Base-by-base conservation (phyloP, 2,113 vertebrate genomes). In the Rattus rattus region DNA sequence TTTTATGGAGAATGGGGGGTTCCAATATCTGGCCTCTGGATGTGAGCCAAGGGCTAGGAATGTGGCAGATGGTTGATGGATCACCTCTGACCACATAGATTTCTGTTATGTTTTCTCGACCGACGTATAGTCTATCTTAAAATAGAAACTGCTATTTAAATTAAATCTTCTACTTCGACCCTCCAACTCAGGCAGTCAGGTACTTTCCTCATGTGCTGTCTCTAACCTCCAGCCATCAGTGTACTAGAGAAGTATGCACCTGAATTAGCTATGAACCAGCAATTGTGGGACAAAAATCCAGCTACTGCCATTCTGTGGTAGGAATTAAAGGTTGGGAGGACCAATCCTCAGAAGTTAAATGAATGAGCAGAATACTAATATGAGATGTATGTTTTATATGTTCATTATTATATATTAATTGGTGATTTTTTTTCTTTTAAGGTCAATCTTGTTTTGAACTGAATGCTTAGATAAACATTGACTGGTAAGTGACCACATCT, bases 401-500 rank as follows among this genome's bases (percentile, higher is more conserved):
- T 67, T 43, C 77, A 43, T 7, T 75, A 52, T 87, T 49, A 59
- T 33, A 77, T 92, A 95, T 81, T 94, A 20, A 96, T 76, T 92
- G 13, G 56, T 17, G 30, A 54, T 52, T 65, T 87, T 87, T 85
- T n/a, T 84, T 63, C 26, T 96, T 97, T 88, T 92, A 96, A 91
- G 33, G 16, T 87, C 39, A 4, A 12, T 52, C 92, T 81, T 90
- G 22, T 30, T 59, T 76, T 83, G 63, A 94, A 52, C 39, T 88
- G 86, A 10, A 2, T 85, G n/a, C 56, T 36, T 54, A 92, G 73
- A 90, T 39, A 7, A 92, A 70, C 95, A 76, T 49, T 90, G 89
- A 92, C 56, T 87, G 95, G 97, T 98, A 96, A 96, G 97, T 96
- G 61, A 87, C 12, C 8, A 19, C 1, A 8, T 77, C 89, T 96